Conservation (phyloP, 2,888 invertebrate species). For the Adela reaumurella region DNA sequence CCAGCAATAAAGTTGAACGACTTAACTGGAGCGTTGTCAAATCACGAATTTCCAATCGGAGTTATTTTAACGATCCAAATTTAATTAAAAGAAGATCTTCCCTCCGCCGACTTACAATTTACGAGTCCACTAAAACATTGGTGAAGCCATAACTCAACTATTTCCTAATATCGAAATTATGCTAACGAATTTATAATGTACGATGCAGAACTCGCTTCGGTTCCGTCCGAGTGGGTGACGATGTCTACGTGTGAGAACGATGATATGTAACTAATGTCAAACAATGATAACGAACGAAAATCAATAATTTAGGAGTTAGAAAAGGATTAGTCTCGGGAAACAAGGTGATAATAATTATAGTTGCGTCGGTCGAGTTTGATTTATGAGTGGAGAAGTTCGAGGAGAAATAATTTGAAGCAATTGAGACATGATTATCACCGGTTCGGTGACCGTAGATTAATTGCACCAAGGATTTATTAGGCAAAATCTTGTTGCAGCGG, state of each 20-base stretch:
- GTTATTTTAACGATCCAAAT: conserved; percentile 27
- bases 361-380: not conserved
- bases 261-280: not conserved
- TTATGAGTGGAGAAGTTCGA: not conserved
- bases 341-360: not conserved
- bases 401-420: not conserved
- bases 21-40: no score
- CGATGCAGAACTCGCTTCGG: conserved; percentile 20
- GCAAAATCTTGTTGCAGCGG: no score
- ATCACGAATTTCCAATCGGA: no score
- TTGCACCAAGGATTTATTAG: not conserved
- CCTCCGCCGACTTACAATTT: conserved; percentile 30
- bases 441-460: not conserved
- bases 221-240: not conserved
- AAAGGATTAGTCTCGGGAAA: no score
- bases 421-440: not conserved
- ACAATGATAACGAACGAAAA: not conserved
- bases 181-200: conserved; percentile 49
- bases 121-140: conserved; percentile 47
- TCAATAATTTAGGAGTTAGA: no score
- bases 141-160: conserved; percentile 37
- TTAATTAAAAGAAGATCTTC: conserved; percentile 43
- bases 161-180: conserved; percentile 50
- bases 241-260: not conserved
- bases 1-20: no score